phyloP scores from a whole-genome alignment of 2,113 vertebrate genomes.

The Gadus chalcogrammus region DNA sequence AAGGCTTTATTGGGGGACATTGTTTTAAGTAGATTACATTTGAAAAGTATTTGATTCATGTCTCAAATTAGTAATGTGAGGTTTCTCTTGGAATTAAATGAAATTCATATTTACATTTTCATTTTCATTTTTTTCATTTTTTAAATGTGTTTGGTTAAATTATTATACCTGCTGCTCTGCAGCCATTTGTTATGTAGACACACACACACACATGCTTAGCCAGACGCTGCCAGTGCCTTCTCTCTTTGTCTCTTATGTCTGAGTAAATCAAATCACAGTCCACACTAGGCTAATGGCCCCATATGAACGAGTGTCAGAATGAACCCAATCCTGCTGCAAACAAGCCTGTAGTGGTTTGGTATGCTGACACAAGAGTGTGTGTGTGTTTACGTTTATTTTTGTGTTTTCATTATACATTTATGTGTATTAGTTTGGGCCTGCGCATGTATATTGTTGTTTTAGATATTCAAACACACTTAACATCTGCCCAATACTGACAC shows the following conservation, averaged over 20 bases:
- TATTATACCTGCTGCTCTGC: background rate
- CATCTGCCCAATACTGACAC: constrained; percentile 36
- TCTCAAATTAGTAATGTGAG: no score
- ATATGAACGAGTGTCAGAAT: constrained; percentile 62
- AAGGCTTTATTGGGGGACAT: no score
- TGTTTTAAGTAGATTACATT: no score
- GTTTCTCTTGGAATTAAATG: no score
- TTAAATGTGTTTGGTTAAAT: no score
- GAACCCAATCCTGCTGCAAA: constrained; percentile 48
- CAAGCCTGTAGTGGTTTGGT: constrained; percentile 44
- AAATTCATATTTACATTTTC: no score
- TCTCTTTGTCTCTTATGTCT: constrained; percentile 55
- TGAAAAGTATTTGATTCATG: no score
- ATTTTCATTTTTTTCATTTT: no score
- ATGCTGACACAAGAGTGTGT: constrained; percentile 19
- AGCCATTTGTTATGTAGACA: background rate
- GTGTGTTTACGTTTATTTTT: constrained; percentile 9
- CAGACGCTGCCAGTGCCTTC: constrained; percentile 23
- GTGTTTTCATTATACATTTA: background rate
- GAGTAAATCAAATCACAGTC: constrained; percentile 61
- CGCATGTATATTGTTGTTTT: constrained; percentile 46
- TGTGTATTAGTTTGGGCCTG: constrained; percentile 7
- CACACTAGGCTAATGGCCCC: constrained; percentile 55
- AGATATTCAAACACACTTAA: constrained; percentile 59
- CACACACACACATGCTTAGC: constrained; percentile 3